phyloP scores from a whole-genome alignment of 2,113 vertebrate species.

The Coptodon bakossiorum region DNA sequence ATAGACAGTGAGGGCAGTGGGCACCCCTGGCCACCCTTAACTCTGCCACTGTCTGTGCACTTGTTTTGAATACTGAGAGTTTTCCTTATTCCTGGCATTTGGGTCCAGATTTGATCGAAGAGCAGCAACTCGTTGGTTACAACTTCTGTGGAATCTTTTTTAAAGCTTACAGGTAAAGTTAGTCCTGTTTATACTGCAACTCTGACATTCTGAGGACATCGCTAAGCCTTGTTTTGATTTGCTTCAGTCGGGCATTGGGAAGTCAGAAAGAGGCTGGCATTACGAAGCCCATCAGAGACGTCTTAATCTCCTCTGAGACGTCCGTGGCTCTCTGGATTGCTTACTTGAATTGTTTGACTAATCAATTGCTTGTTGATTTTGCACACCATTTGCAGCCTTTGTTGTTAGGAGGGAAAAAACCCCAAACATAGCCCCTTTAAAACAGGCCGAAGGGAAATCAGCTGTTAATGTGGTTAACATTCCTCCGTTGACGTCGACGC shows the following conservation, averaged over 20 bases:
- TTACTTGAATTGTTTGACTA: slow-evolving; percentile 34
- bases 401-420: neutral
- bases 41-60: slow-evolving; percentile 3
- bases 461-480: neutral
- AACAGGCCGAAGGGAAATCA: neutral
- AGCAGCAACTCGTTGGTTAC: neutral
- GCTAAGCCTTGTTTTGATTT: slow-evolving; percentile 27
- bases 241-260: slow-evolving; percentile 7
- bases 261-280: slow-evolving; percentile 17
- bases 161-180: neutral
- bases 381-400: neutral
- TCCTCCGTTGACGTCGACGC: neutral
- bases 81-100: slow-evolving; percentile 50
- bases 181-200: neutral
- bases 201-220: slow-evolving; percentile 11
- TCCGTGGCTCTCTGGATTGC: slow-evolving; percentile 15
- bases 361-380: slow-evolving; percentile 45
- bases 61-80: slow-evolving; percentile 46
- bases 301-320: slow-evolving; percentile 27
- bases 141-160: neutral
- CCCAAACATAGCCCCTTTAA: neutral
- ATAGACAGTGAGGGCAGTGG: neutral
- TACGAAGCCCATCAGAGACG: slow-evolving; percentile 1
- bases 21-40: neutral
- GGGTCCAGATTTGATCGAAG: neutral